Percentiles rank a stretch among this genome's conserved stretches.
These are phyloP conservation scores for Danio choprae DNA, from an alignment of 2,797 vertebrate species.

Conservation along the genomic window DNA sequence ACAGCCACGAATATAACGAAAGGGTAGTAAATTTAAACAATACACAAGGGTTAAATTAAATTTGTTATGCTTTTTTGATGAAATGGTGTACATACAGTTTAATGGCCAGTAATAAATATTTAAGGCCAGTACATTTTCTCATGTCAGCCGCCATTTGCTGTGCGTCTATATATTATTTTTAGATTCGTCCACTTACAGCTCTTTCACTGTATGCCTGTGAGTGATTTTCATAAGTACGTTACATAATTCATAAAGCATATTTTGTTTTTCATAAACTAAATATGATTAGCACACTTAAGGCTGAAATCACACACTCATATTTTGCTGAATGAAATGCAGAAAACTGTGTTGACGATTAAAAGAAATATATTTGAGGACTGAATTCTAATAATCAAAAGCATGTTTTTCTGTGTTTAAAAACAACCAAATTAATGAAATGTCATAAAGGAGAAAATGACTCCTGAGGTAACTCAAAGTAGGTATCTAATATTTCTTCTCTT, in stretches of 20 bases:
- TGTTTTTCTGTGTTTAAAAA: conserved; percentile 3
- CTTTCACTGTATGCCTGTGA: neutral
- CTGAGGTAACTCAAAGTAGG: neutral
- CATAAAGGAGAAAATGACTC: neutral
- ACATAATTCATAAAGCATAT: neutral
- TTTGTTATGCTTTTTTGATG: too few relatives aligned
- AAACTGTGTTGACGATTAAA: neutral
- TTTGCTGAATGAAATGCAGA: neutral
- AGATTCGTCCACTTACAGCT: neutral
- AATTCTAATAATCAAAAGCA: neutral
- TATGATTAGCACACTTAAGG: neutral
- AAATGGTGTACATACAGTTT: too few relatives aligned
- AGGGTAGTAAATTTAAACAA: too few relatives aligned
- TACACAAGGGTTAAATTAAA: too few relatives aligned
- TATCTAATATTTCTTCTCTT: neutral
- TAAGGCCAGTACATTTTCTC: too few relatives aligned
- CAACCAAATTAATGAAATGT: neutral
- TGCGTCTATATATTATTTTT: neutral
- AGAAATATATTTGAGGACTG: neutral
- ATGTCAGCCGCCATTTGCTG: too few relatives aligned
- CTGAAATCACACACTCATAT: neutral
- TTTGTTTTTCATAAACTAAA: neutral
- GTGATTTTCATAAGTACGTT: neutral
- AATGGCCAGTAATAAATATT: too few relatives aligned
- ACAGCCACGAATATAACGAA: too few relatives aligned